A percentile compares a stretch with the other conserved stretches of the same genome.
These are phyloP conservation scores for Masnerella sp. DNA, from an alignment of 2,888 invertebrate species.

Conservation along the genomic window DNA sequence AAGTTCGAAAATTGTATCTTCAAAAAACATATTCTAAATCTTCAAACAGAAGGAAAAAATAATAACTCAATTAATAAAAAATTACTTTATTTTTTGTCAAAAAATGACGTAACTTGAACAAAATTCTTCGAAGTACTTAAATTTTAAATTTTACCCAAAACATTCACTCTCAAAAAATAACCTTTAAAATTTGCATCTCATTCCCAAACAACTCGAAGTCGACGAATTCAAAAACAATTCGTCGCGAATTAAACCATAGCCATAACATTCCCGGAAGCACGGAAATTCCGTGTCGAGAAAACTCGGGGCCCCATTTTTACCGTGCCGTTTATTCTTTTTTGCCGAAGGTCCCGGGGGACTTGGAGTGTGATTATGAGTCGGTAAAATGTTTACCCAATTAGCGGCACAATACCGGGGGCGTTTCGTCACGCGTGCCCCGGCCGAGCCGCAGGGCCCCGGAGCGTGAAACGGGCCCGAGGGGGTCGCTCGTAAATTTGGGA, in stretches of 20 bases:
- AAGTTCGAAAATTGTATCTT: no score
- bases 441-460: constrained; percentile 34
- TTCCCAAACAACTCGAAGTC: no score
- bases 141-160: no score
- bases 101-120: no score
- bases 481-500: constrained; percentile 55
- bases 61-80: no score
- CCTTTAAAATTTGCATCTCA: no score
- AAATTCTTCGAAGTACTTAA: no score
- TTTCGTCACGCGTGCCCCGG: constrained; percentile 59
- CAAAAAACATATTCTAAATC: no score
- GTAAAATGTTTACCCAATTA: constrained; percentile 52
- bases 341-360: not conserved
- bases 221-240: no score
- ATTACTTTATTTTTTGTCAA: no score
- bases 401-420: constrained; percentile 38
- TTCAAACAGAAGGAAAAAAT: no score
- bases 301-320: constrained; percentile 13
- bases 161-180: no score
- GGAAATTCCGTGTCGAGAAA: constrained; percentile 3
- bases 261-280: constrained; percentile 9
- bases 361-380: constrained; percentile 32
- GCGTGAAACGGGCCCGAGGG: constrained; percentile 53
- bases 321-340: constrained; percentile 1
- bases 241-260: not conserved